phyloP scores from a whole-genome alignment of 2,113 vertebrate genomes.

The Xiphophorus maculatus region DNA sequence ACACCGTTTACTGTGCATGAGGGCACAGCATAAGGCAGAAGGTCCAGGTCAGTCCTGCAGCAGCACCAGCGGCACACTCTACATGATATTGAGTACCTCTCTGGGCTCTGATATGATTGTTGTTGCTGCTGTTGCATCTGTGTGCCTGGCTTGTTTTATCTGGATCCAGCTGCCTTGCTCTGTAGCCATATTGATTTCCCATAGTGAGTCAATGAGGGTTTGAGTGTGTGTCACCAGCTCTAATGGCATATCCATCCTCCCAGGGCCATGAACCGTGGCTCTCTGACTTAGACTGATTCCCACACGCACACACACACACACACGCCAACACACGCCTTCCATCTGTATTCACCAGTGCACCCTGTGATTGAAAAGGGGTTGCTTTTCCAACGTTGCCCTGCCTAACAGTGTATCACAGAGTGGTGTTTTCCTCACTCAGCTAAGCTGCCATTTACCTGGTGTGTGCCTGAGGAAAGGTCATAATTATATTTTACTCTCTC shows the following conservation, averaged over 20 bases:
- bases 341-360: conserved; percentile 41
- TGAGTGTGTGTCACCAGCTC: conserved; percentile 75
- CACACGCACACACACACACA: conserved; percentile 13
- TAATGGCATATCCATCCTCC: conserved; percentile 76
- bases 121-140: conserved; percentile 45
- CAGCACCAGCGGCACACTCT: conserved; percentile 10
- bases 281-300: conserved; percentile 55
- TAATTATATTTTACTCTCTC: conserved; percentile 39
- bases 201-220: conserved; percentile 73
- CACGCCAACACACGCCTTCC: background rate
- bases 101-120: conserved; percentile 48
- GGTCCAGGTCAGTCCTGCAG: conserved; percentile 12
- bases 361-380: conserved; percentile 9
- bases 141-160: conserved; percentile 48
- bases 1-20: conserved; percentile 24
- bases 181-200: conserved; percentile 73
- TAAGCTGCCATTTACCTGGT: conserved; percentile 37
- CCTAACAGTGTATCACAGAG: background rate
- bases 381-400: conserved; percentile 21
- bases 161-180: conserved; percentile 69
- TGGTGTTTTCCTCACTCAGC: conserved; percentile 46
- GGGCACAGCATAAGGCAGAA: conserved; percentile 5
- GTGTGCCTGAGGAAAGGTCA: conserved; percentile 48
- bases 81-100: conserved; percentile 40
- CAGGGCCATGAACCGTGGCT: conserved; percentile 57